A percentile compares a stretch with the other conserved stretches of the same genome.
phyloP scores from a whole-genome alignment of 2,113 vertebrate species.

The Oreocharis arfaki region DNA sequence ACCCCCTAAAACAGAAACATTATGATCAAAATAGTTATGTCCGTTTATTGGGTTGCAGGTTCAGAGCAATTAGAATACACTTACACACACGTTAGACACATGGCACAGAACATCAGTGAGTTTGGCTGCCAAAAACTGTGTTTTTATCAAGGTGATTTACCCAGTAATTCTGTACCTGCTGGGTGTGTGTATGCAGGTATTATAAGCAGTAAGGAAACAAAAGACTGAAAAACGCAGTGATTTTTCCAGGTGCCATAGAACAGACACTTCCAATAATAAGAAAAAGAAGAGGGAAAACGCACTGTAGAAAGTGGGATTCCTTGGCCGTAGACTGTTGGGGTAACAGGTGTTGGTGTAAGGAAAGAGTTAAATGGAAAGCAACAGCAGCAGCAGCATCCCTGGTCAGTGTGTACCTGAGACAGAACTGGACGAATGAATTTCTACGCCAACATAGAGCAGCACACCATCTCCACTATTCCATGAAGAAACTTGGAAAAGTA shows the following conservation, averaged over 20 bases:
- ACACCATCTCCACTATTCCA: background rate
- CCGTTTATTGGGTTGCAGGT: background rate
- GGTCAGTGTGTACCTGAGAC: background rate
- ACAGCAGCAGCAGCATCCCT: background rate
- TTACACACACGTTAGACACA: fast-evolving
- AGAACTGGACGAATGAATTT: background rate
- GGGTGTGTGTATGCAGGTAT: background rate
- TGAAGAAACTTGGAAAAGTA: background rate
- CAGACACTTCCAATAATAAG: background rate
- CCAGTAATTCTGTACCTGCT: background rate
- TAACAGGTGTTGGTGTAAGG: background rate
- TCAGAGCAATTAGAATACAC: background rate
- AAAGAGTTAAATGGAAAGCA: background rate
- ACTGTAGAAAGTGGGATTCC: background rate
- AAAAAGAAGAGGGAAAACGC: background rate
- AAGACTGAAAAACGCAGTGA: background rate
- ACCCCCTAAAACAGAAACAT: background rate
- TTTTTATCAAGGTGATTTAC: background rate
- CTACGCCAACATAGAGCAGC: background rate
- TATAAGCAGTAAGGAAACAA: background rate
- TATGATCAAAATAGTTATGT: background rate
- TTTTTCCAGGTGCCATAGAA: background rate
- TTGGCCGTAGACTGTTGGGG: background rate
- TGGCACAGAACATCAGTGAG: background rate
- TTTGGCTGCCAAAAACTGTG: background rate